Percentiles rank a stretch among this genome's conserved stretches.
These are phyloP conservation scores for Ophion ellenae DNA, from an alignment of 2,888 invertebrate species.

Conservation along the genomic window DNA sequence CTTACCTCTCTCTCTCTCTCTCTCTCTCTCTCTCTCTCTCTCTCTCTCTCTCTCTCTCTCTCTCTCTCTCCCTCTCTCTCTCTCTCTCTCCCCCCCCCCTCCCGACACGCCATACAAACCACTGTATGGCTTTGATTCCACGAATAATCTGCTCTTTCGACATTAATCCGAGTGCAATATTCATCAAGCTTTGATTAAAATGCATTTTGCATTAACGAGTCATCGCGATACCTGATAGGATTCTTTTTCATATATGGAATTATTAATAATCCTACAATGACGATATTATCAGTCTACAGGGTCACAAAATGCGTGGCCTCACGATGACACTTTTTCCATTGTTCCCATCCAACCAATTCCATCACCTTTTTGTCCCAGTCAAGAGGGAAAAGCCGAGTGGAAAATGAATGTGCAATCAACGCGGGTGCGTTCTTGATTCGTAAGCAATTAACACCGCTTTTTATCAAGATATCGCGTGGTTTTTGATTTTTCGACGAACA, in stretches of 20 bases:
- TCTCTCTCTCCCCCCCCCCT: background rate
- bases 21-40: background rate
- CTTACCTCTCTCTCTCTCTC: background rate
- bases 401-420: background rate
- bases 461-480: background rate
- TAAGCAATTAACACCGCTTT: background rate
- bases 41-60: no score
- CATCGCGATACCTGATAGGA: background rate
- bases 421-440: background rate
- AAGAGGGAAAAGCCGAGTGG: background rate
- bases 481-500: constrained; percentile 22
- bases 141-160: background rate
- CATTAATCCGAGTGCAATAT: background rate
- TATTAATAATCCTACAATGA: background rate
- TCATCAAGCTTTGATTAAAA: constrained; percentile 7
- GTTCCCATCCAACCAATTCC: background rate
- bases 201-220: background rate
- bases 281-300: background rate
- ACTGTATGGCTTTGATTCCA: background rate
- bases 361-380: background rate
- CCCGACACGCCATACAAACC: background rate
- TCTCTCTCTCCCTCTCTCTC: no score
- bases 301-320: background rate
- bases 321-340: background rate
- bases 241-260: background rate